Base-by-base conservation (phyloP, 2,888 invertebrate genomes). In the Trypoxylon attenuatum region DNA sequence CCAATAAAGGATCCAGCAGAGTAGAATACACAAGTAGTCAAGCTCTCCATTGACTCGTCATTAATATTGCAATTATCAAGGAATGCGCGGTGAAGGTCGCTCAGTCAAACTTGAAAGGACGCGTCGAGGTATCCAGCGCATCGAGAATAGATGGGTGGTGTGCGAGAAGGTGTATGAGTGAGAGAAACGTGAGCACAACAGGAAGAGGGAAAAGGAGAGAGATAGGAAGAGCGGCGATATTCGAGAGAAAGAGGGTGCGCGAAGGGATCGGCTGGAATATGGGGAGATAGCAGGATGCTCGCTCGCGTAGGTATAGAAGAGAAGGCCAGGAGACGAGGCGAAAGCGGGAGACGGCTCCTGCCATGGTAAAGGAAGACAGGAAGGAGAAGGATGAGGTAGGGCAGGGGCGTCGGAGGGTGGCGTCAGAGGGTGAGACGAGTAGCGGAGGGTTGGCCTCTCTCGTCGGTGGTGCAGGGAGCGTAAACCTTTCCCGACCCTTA, bases 401-500 rank as follows among this genome's bases (percentile, higher is more conserved):
- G 23, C 19, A 38, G 22, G 33, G 33, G 61, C 62, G 59, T 62
- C 63, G 57, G 52, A 33, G 33, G 33, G 33, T 33, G 0, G 33
- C 33, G 13, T 33, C 6, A 13, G 33, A 33, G 33, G 33, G 33
- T 33, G 33, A 33, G 33, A 10, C 4, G 13, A 8, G 13, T 13
- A 33, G 2, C 33, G 3, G 3, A 10, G n/a, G 33, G 8, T 13
- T 63, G 6, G 29, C 53, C 43, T 51, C 50, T 42, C 19, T 39
- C 33, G 27, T 0, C 43, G 22, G n/a, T 38, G 33, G 13, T 33
- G 33, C 33, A 33, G 68, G 71, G 78, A 63, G 76, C 77, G 71
- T 69, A 73, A 79, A 78, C 73, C 77, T 80, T 76, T 82, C 78
- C 78, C 82, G 69, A 80, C 81, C 80, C 81, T 81, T 82, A 76